A percentile compares a stretch with the other conserved stretches of the same genome.
These are phyloP conservation scores for Tanytarsus gracilentus DNA, from an alignment of 2,888 invertebrate genomes.

Conservation along the genomic window DNA sequence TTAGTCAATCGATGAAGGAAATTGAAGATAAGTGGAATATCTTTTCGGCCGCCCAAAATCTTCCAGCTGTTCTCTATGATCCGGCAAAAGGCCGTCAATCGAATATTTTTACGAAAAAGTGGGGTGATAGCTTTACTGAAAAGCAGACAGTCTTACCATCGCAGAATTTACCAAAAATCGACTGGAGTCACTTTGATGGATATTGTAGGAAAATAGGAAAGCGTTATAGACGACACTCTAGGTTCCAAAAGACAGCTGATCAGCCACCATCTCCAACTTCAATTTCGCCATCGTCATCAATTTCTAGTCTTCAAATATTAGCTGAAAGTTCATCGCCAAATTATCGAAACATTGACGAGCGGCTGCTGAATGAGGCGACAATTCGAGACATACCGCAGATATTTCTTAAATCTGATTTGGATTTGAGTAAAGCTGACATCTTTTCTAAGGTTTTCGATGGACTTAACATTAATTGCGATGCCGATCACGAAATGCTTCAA, in stretches of 20 bases:
- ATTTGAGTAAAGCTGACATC: constrained; percentile 67
- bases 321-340: not conserved
- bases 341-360: constrained; percentile 10
- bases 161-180: constrained; percentile 73
- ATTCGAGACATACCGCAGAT: constrained; percentile 68
- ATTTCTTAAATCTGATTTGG: constrained; percentile 70
- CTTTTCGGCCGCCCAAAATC: constrained; percentile 85
- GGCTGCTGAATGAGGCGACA: constrained; percentile 34
- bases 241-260: constrained; percentile 37
- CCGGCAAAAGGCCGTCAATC: constrained; percentile 83
- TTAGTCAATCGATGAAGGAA: constrained; percentile 41
- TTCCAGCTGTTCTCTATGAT: constrained; percentile 92
- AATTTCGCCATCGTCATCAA: constrained; percentile 25
- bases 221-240: constrained; percentile 54
- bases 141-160: constrained; percentile 66
- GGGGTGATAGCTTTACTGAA: constrained; percentile 93
- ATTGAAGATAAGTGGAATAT: constrained; percentile 46
- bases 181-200: constrained; percentile 71
- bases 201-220: constrained; percentile 73
- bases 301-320: constrained; percentile 29
- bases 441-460: constrained; percentile 80
- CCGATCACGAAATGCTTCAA: constrained; percentile 49
- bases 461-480: constrained; percentile 39
- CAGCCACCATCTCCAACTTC: constrained; percentile 8
- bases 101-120: constrained; percentile 92